Base-by-base conservation (phyloP, 2,888 invertebrate species). In the Torymus aiolomorphi region DNA sequence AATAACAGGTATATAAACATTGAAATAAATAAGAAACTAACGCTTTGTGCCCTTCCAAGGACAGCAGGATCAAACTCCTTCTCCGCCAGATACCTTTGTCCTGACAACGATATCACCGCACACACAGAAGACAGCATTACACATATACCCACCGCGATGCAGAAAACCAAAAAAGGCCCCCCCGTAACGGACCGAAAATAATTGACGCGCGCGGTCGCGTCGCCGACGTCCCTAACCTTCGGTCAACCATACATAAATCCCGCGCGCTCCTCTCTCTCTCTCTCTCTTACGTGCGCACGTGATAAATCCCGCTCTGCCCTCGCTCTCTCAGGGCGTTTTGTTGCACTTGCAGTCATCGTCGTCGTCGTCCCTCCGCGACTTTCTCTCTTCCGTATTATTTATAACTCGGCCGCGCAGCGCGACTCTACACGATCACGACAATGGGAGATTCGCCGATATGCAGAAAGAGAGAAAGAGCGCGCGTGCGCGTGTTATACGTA, bases 301-400 rank as follows among this genome's bases (percentile, higher is more conserved):
- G 80, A 80, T 80, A 80, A 79, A 76, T 78, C 79, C 73, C 72
- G 70, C 51, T 31, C 31, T 56, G 24, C 59, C 31, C 70, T 42
- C 54, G 52, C 52, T 51, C 24, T 62, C 69, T 31, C 80, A 16
- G 67, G 63, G 76, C 72, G 80, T 80, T 80, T 73, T 69, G 76
- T 73, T 80, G 80, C 76, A 80, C 80, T 80, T 69, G 73, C 73
- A 62, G 52, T 31, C 67, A n/a, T 31, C 51, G 13, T 10, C 52
- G 31, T 24, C 10, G 18, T 42, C 18, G 52, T 52, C 42, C 13
- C 71, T 52, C 63, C 42, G 70, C 16, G 65, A 59, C 65, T 77
- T 59, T 66, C 71, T 76, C 78, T 69, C 70, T 65, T 75, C 54
- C 69, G 75, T 49, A 73, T 81, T 78, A 78, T 81, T 78, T 78